These are phyloP conservation scores for Drosophila nr. perissopoda DNA, from an alignment of 2,888 invertebrate species.

Conservation along the genomic window DNA sequence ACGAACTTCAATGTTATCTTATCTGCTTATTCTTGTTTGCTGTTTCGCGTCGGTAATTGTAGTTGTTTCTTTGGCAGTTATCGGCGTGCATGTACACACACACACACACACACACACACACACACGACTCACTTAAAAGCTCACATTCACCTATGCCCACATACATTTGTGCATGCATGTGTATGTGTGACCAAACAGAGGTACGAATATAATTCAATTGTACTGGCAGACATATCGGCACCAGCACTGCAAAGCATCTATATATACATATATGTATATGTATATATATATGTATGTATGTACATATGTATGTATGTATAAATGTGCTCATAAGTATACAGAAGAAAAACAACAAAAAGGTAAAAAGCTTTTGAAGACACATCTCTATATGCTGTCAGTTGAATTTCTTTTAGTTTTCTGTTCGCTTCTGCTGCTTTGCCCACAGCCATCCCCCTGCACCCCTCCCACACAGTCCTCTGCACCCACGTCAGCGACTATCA, in stretches of 20 bases:
- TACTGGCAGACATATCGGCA: constrained; percentile 60
- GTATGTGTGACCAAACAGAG: constrained; percentile 5
- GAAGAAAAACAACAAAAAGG: constrained; percentile 27
- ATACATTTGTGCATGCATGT: not conserved
- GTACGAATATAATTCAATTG: constrained; percentile 46
- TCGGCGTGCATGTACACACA: constrained; percentile 23
- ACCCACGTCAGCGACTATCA: constrained; percentile 48
- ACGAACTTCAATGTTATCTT: constrained; percentile 49
- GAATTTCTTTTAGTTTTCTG: constrained; percentile 38
- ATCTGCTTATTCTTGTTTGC: constrained; percentile 48
- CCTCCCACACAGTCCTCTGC: not conserved
- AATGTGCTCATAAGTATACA: constrained; percentile 4
- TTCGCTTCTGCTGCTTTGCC: constrained; percentile 6
- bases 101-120: constrained; percentile 4
- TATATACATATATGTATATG: not conserved
- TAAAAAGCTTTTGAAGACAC: constrained; percentile 45
- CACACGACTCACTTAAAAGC: constrained; percentile 6
- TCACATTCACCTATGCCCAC: not conserved
- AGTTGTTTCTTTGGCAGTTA: constrained; percentile 39
- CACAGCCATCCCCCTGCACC: not conserved
- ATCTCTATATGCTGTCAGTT: constrained; percentile 49
- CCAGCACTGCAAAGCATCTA: constrained; percentile 25
- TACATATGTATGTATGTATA: constrained; percentile 2
- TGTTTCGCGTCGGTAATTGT: constrained; percentile 44
- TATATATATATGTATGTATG: not conserved